A percentile compares a stretch with the other conserved stretches of the same genome.
These are phyloP conservation scores for Catalaphyllia jardinei DNA, from an alignment of 64 coral and sea anemone genomes.

Conservation along the genomic window DNA sequence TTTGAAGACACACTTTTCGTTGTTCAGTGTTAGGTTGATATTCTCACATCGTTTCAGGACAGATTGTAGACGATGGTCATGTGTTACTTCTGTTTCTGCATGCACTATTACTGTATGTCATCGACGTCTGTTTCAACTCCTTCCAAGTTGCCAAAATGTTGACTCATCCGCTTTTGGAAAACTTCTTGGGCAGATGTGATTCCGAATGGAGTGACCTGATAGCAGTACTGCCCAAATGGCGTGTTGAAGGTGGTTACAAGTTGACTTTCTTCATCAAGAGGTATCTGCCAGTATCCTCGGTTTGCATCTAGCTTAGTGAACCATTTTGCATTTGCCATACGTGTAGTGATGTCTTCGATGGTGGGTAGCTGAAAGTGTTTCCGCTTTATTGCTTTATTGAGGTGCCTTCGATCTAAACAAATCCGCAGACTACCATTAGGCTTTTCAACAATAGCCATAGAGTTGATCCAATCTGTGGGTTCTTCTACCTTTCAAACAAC, in stretches of 20 bases:
- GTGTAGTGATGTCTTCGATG: not conserved
- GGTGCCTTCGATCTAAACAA: conserved; percentile 13
- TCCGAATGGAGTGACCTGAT: not conserved
- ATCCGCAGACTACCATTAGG: conserved; percentile 18
- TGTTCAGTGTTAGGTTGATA: too few species aligned
- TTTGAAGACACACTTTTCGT: conserved; percentile 43
- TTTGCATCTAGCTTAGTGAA: not conserved
- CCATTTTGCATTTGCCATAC: not conserved
- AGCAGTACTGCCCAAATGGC: conserved; percentile 15
- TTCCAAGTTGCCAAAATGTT: conserved; percentile 1
- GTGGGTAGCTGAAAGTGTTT: conserved; percentile 14
- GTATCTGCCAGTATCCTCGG: conserved; percentile 1
- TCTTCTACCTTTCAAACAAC: conserved; percentile 19
- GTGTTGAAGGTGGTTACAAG: conserved; percentile 26
- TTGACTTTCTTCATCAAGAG: not conserved
- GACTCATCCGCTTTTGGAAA: conserved; percentile 1
- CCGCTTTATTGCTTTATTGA: not conserved
- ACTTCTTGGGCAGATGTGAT: conserved; percentile 11
- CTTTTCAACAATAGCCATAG: conserved; percentile 58
- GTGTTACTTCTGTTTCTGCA: conserved; percentile 12
- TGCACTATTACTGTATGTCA: conserved; percentile 10
- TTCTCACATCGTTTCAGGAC: conserved; percentile 38
- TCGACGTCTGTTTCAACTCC: conserved; percentile 37
- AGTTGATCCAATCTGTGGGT: conserved; percentile 40
- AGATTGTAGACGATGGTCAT: conserved; percentile 29